Conservation (phyloP, 1,140 invertebrate species). For the Branchinecta lynchi region DNA sequence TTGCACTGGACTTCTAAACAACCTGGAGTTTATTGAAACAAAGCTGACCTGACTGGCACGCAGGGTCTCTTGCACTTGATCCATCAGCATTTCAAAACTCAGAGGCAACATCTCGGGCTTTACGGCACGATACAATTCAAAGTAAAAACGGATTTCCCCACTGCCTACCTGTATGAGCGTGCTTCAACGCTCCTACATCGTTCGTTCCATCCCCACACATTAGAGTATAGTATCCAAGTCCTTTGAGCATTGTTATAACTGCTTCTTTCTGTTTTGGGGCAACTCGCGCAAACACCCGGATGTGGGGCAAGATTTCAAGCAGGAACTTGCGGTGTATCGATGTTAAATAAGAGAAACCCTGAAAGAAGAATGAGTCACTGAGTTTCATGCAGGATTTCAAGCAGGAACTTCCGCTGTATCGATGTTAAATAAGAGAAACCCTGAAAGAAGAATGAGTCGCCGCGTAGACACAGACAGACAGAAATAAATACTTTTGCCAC, state of each 20-base stretch:
- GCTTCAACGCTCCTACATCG: constrained; percentile 99
- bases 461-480: constrained; percentile 24
- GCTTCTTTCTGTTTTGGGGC: constrained; percentile 95
- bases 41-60: no score
- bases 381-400: constrained; percentile 44
- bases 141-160: not conserved
- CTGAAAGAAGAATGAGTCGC: constrained; percentile 30
- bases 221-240: constrained; percentile 69
- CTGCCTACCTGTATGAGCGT: constrained; percentile 75
- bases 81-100: no score
- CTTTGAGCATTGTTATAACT: constrained; percentile 75
- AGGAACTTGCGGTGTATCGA: constrained; percentile 47
- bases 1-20: no score
- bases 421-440: constrained; percentile 55
- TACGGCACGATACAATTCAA: not conserved
- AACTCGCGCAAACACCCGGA: constrained; percentile 81
- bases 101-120: not conserved
- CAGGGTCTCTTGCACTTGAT: no score
- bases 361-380: constrained; percentile 24
- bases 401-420: constrained; percentile 45
- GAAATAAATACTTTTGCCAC: not conserved
- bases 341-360: constrained; percentile 56
- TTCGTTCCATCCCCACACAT: constrained; percentile 99
- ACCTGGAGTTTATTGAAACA: no score
- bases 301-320: constrained; percentile 56